Evolutionary conservation across 2,888 invertebrate species (phyloP).

Genomic region (Piscicola geometra): DNA sequence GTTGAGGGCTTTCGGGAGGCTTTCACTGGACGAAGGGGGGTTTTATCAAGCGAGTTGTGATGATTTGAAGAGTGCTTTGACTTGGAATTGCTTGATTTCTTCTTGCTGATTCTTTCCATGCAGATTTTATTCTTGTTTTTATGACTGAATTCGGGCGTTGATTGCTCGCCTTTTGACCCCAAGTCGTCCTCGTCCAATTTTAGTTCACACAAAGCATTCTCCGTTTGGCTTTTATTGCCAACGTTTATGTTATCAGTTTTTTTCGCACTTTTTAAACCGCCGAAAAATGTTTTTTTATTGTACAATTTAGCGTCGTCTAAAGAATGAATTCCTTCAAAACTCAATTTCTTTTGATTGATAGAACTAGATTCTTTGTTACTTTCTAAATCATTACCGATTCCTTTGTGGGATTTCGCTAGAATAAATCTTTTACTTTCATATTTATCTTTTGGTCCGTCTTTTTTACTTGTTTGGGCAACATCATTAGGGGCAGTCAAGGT

Average conservation of each 20-base stretch:
- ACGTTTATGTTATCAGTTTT: background rate
- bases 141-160: constrained; percentile 9
- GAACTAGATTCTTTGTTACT: too few relatives aligned
- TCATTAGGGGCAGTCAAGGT: background rate
- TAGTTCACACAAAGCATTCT: too few relatives aligned
- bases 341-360: too few relatives aligned
- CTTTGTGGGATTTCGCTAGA: too few relatives aligned
- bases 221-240: background rate
- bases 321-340: too few relatives aligned
- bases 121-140: background rate
- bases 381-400: background rate
- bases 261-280: background rate
- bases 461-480: too few relatives aligned
- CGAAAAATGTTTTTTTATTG: background rate
- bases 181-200: background rate
- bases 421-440: background rate
- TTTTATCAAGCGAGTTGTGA: background rate
- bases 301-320: too few relatives aligned
- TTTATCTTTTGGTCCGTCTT: background rate
- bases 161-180: background rate
- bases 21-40: background rate
- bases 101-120: too few relatives aligned
- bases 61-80: background rate
- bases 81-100: background rate
- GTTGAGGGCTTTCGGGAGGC: background rate